Base-by-base conservation (phyloP, 2,797 vertebrate genomes). In the Muscicapa striata region DNA sequence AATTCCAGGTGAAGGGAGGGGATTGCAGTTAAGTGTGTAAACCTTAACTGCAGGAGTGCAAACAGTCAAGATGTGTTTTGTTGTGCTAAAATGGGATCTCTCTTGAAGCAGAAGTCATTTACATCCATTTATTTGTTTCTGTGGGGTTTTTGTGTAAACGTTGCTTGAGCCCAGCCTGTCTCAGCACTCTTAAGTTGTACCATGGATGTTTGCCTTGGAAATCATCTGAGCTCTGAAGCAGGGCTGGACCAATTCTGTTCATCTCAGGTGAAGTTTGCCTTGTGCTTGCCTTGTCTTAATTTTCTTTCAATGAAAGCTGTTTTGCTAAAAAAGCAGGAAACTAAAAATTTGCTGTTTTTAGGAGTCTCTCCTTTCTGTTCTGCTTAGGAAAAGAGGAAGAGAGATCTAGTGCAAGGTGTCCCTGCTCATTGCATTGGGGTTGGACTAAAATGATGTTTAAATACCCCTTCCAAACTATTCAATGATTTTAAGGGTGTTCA, bases 41-140 rank as follows among this genome's bases (percentile, higher is more conserved):
- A 17, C 13, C 24, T 66, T 59, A 51, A 34, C 14, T 40, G 24
- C 62, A 40, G 23, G 43, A 66, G 12, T 79, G 23, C 41, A 34
- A 67, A 58, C 0, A 1, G 11, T 58, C 27, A 54, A n/a, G 58
- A 9, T 20, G 3, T 4, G 8, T 32, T 81, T 64, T 75, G 4
- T 57, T 72, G 40, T 29, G 22, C 27, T 62, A 62, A 89, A 87
- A 61, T 21, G 34, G 15, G 6, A 17, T 45, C 15, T 64, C 4
- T 48, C 13, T 79, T 27, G 38, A 19, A 88, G 59, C 63, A 82
- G 52, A 87, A 88, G 10, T 61, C 6, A 43, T 82, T 78, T 8
- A 4, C 1, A 1, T 23, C 30, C 8, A 1, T 36, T 46, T 90
- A 5, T n/a, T 80, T 85, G 26, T 86, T 91, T 84, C 48, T 69